phyloP scores from a whole-genome alignment of 2,797 vertebrate species.

The Arrhamphus sclerolepis region DNA sequence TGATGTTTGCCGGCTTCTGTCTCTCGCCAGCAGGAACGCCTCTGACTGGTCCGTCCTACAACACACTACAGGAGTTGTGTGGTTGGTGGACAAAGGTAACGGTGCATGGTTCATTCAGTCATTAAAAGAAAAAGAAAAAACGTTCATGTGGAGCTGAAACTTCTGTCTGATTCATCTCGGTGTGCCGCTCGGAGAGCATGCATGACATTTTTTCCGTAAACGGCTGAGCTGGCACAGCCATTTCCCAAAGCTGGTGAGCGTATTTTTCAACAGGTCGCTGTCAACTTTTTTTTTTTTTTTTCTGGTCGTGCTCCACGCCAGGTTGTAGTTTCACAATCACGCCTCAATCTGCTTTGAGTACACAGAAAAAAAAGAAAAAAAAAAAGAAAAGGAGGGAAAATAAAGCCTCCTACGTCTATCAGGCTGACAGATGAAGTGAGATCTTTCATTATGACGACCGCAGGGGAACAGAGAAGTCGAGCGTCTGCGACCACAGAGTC shows the following conservation, averaged over 20 bases:
- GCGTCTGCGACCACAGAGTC: conserved; percentile 63
- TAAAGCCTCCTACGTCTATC: conserved; percentile 49
- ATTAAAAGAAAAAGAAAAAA: not conserved
- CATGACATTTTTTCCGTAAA: conserved; percentile 52
- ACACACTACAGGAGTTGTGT: conserved; percentile 49
- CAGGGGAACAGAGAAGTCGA: conserved; percentile 73
- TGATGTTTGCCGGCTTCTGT: conserved; percentile 52
- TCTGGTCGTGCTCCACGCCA: conserved; percentile 27
- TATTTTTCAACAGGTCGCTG: conserved; percentile 47
- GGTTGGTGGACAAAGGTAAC: conserved; percentile 64
- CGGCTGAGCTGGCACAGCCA: conserved; percentile 28
- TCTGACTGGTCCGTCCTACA: conserved; percentile 48
- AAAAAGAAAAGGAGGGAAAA: conserved; percentile 24
- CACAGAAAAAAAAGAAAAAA: not conserved
- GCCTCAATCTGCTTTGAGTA: conserved; percentile 24
- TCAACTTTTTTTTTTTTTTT: conserved; percentile 27
- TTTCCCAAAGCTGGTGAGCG: conserved; percentile 52
- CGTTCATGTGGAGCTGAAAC: conserved; percentile 6
- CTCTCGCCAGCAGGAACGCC: conserved; percentile 57
- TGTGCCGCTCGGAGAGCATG: conserved; percentile 16
- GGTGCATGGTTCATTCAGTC: conserved; percentile 37
- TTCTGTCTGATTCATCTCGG: too few species aligned
- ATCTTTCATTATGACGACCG: conserved; percentile 79
- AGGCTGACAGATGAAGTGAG: conserved; percentile 70
- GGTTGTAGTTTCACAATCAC: conserved; percentile 67